Evolutionary conservation across 2,888 invertebrate genomes (phyloP).

Genomic region (Drosophila parthenogenetica): DNA sequence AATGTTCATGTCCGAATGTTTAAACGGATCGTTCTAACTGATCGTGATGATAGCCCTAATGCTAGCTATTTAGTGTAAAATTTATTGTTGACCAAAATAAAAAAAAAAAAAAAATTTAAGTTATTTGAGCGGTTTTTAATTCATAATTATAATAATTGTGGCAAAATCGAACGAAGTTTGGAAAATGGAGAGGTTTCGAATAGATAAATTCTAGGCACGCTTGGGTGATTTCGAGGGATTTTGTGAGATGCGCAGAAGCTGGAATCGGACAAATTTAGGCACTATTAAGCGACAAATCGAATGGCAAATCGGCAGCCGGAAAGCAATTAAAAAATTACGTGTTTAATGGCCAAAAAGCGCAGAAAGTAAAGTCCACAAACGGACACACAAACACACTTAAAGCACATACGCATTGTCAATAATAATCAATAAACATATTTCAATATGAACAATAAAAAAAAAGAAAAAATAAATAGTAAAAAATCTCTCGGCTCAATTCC

Average conservation of each 20-base stretch:
- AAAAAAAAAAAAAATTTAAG: constrained; percentile 22
- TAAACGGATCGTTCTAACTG: constrained; percentile 7
- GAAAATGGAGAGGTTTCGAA: not conserved
- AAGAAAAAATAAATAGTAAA: constrained; percentile 2
- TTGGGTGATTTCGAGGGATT: constrained; percentile 55
- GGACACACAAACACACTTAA: not conserved
- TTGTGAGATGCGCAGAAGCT: constrained; percentile 59
- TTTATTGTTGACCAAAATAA: constrained; percentile 13
- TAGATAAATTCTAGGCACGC: constrained; percentile 56
- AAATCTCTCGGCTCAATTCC: not conserved
- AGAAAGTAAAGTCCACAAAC: constrained; percentile 1
- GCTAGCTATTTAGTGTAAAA: constrained; percentile 35
- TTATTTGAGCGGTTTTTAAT: not conserved
- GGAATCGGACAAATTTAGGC: constrained; percentile 66
- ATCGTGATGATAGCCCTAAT: constrained; percentile 29
- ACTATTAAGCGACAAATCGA: constrained; percentile 62
- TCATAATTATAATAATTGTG: constrained; percentile 28
- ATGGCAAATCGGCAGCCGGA: constrained; percentile 46
- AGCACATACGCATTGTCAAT: constrained; percentile 26
- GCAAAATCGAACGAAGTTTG: constrained; percentile 7
- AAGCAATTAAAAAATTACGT: constrained; percentile 69
- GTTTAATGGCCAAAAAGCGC: constrained; percentile 35
- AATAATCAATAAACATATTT: constrained; percentile 55
- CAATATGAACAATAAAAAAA: constrained; percentile 21
- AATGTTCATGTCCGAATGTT: not conserved